Conservation (phyloP, 2,113 vertebrate genomes). For the Polyodon spathula region DNA sequence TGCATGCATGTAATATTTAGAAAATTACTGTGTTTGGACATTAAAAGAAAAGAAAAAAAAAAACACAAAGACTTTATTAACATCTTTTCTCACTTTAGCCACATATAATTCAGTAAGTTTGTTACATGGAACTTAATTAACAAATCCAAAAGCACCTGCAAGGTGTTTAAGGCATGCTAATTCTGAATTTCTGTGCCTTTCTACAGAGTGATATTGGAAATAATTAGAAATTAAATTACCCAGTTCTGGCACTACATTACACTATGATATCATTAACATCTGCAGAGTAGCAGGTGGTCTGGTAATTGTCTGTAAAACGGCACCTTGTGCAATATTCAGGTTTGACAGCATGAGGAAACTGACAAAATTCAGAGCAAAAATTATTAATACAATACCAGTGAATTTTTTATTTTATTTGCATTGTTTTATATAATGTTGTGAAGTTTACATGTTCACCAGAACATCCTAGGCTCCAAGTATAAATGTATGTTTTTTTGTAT, state of each 20-base stretch:
- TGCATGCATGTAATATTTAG: too few species aligned
- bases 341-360: conserved; percentile 3
- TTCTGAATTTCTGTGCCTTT: background rate
- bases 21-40: too few species aligned
- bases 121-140: conserved; percentile 1
- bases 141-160: background rate
- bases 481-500: too few species aligned
- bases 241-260: conserved; percentile 7
- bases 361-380: background rate
- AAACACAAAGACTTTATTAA: background rate
- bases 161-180: background rate
- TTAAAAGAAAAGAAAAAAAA: too few species aligned
- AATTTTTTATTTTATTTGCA: too few species aligned
- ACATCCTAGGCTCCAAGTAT: too few species aligned
- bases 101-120: background rate
- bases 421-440: too few species aligned
- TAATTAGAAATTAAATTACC: conserved; percentile 7
- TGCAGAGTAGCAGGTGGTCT: conserved; percentile 11
- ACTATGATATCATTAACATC: conserved; percentile 6
- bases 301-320: conserved; percentile 7
- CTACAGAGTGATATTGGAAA: background rate
- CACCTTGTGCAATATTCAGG: conserved; percentile 7
- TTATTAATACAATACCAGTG: background rate
- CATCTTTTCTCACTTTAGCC: background rate
- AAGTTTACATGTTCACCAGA: too few species aligned